Evolutionary conservation across 1,140 invertebrate genomes (phyloP).

Genomic region (Sitodiplosis mosellana): DNA sequence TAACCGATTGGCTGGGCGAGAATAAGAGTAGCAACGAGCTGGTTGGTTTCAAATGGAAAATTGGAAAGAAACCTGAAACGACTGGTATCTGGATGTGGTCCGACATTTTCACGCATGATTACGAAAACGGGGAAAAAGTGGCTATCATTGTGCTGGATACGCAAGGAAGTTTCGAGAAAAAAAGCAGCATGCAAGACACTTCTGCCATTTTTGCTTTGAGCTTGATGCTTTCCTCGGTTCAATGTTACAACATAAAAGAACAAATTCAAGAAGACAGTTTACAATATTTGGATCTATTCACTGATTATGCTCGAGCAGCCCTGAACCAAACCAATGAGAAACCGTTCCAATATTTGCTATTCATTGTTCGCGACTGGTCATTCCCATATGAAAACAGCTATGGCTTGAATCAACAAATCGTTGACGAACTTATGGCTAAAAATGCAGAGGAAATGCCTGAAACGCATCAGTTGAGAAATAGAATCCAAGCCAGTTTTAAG

Average conservation of each 20-base stretch:
- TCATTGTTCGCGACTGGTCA: slow-evolving; percentile 95
- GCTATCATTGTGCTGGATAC: slow-evolving; percentile 89
- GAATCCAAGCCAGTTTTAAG: slow-evolving; percentile 85
- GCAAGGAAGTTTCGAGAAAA: slow-evolving; percentile 92
- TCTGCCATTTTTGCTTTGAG: slow-evolving; percentile 91
- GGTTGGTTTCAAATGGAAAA: slow-evolving; percentile 78
- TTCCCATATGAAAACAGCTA: slow-evolving; percentile 93
- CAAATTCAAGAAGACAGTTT: slow-evolving; percentile 95
- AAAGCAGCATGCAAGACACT: slow-evolving; percentile 88
- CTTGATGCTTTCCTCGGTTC: slow-evolving; percentile 90
- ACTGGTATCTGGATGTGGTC: slow-evolving; percentile 94
- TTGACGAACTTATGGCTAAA: slow-evolving; percentile 64
- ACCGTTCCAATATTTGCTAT: slow-evolving; percentile 88
- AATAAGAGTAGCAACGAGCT: slow-evolving; percentile 15
- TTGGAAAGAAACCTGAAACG: slow-evolving; percentile 83
- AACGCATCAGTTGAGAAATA: slow-evolving; percentile 70
- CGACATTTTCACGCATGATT: slow-evolving; percentile 67
- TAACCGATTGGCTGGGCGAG: background rate
- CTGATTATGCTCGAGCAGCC: slow-evolving; percentile 89
- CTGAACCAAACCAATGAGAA: slow-evolving; percentile 74
- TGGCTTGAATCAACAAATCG: slow-evolving; percentile 64
- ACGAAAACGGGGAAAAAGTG: slow-evolving; percentile 58
- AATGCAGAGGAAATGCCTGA: slow-evolving; percentile 78
- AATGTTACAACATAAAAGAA: slow-evolving; percentile 88
- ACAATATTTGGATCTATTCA: slow-evolving; percentile 86